These are phyloP conservation scores for Lissocephala sabroskyi DNA, from an alignment of 2,888 invertebrate species.

Conservation along the genomic window DNA sequence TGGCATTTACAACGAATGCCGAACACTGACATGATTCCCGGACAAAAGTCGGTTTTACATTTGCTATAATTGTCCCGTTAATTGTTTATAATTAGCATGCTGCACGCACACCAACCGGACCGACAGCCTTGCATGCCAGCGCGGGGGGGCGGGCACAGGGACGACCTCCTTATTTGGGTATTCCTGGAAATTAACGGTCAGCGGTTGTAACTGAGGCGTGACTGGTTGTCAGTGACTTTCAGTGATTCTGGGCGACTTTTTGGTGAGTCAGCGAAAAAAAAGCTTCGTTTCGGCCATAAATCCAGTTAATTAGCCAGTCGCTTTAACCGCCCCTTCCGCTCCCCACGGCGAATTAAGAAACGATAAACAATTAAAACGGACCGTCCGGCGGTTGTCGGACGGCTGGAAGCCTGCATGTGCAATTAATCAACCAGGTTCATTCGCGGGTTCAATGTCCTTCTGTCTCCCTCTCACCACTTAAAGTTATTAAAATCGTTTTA, in stretches of 20 bases:
- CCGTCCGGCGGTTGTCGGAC: slow-evolving; percentile 33
- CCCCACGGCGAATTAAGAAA: too few species aligned
- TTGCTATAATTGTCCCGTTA: slow-evolving; percentile 45
- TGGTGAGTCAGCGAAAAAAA: neutral
- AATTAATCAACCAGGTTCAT: slow-evolving; percentile 43
- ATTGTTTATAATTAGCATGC: slow-evolving; percentile 43
- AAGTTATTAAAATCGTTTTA: slow-evolving; percentile 1
- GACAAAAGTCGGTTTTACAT: slow-evolving; percentile 27
- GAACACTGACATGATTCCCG: slow-evolving; percentile 51
- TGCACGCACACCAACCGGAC: neutral
- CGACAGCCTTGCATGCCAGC: slow-evolving; percentile 1
- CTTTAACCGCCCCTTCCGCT: too few species aligned
- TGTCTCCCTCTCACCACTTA: slow-evolving; percentile 3
- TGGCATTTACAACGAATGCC: slow-evolving; percentile 41
- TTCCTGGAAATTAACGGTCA: slow-evolving; percentile 11
- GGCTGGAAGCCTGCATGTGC: too few species aligned
- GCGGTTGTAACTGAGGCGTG: slow-evolving; percentile 36
- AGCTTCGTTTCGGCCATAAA: slow-evolving; percentile 26
- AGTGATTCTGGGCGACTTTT: slow-evolving; percentile 1
- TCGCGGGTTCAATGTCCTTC: too few species aligned
- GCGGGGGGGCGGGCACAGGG: neutral
- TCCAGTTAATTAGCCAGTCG: slow-evolving; percentile 54
- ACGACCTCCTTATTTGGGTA: too few species aligned
- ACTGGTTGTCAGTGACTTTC: too few species aligned
- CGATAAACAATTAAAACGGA: slow-evolving; percentile 26